Evolutionary conservation across 2,888 invertebrate genomes (phyloP), one percentile per base, ranked within the genome.

Genomic region (Listrodromus nycthemerus): DNA sequence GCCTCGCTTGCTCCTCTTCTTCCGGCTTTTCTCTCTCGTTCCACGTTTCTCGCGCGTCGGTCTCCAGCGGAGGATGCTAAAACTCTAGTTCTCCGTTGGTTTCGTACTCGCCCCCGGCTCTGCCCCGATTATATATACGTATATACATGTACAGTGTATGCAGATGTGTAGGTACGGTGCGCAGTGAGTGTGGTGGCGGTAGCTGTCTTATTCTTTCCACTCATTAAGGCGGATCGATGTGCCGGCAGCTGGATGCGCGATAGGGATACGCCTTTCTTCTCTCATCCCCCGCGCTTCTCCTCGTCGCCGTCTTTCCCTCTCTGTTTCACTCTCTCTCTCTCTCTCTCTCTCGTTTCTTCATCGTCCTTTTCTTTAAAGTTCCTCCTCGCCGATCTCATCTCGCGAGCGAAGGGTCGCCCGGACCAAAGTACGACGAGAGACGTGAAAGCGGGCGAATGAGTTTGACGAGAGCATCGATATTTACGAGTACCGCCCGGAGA

Each of bases 141-240:
- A 74, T 65, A 74, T 48, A 30, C 48, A 24, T 55, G 45, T 71
- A 52, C 74, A 78, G 70, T 67, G 74, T 75, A 75, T 75, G 70
- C 61, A 79, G 58, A 78, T 71, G 65, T 78, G 24, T 70, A 58
- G 66, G 58, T 58, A 27, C 24, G 27, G 16, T 30, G 27, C 58
- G 58, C 83, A 75, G 81, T 77, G 66, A 85, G 84, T 88, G 82
- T 84, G 88, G 88, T 86, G 88, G 86, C 87, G 88, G 86, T 85
- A 86, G 91, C 92, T 92, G 92, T 93, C 93, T 93, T 93, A 93
- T 93, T 93, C 93, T 93, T 93, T 93, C 92, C 93, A 93, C 93
- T 93, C 93, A 93, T 93, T 93, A 93, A 93, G 92, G 93, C 91
- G 93, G 93, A 93, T 93, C 93, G 93, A 93, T 93, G 93, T 91